Percentiles rank a stretch among this genome's conserved stretches.
Conservation (phyloP, 1,140 invertebrate genomes). For the Stegodyphus mimosarum region DNA sequence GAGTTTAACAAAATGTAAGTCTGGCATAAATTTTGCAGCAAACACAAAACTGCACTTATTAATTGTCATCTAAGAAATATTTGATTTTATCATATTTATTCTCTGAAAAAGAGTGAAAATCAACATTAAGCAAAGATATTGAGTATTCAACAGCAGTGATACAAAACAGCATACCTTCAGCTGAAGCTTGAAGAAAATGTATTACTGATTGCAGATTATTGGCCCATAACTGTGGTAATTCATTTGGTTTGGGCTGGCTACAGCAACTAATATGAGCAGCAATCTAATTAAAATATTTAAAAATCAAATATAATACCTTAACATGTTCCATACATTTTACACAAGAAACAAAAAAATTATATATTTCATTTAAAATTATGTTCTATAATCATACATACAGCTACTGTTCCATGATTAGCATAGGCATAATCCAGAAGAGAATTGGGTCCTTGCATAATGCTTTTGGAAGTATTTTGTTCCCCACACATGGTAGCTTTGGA, state of each 20-base stretch:
- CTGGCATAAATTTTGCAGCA: no score
- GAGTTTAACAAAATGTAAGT: no score
- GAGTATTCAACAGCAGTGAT: no score
- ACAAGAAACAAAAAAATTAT: not conserved
- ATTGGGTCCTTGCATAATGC: slow-evolving; percentile 6
- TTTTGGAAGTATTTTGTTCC: slow-evolving; percentile 1
- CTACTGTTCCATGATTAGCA: slow-evolving; percentile 65
- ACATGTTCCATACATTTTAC: not conserved
- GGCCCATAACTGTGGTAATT: slow-evolving; percentile 80
- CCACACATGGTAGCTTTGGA: slow-evolving; percentile 43
- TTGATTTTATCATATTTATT: no score
- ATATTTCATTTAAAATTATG: not conserved
- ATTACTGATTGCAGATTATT: slow-evolving; percentile 78
- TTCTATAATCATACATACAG: slow-evolving; percentile 64
- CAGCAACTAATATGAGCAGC: slow-evolving; percentile 77
- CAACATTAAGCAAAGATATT: no score
- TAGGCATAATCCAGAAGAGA: slow-evolving; percentile 69
- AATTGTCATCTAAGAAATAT: no score
- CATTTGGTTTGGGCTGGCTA: slow-evolving; percentile 77
- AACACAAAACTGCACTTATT: no score
- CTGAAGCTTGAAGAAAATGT: slow-evolving; percentile 71
- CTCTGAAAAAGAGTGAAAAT: no score
- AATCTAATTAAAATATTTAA: slow-evolving; percentile 59
- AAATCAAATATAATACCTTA: not conserved
- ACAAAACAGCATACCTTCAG: slow-evolving; percentile 67